Evolutionary conservation across 2,888 invertebrate genomes (phyloP), one percentile per base, ranked within the genome.

Genomic region (Chloromyia formosa): DNA sequence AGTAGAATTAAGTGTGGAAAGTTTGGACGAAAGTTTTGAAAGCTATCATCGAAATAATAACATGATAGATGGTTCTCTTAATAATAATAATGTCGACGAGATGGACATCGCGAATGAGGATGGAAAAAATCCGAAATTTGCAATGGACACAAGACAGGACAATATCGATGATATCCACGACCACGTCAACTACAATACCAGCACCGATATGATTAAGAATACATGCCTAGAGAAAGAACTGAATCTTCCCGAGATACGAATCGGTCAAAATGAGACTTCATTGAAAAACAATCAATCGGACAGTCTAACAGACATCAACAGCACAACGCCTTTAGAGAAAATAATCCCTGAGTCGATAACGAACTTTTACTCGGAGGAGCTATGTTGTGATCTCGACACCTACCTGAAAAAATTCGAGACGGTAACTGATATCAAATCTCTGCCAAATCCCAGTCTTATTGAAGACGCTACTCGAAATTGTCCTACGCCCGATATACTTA

Each of bases 41-140:
- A 77, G 85, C 76, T 87, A 86, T n/a, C 87, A 87, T 79, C 81
- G 81, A 80, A 84, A 84, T 76, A 83, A 84, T 75, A 86, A 86
- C 80, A 69, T 60, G 45, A 87, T 86, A 80, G 87, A 86, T 80
- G 86, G 87, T 78, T 84, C 83, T 75, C 84, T 84, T 78, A 82
- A 81, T 74, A 83, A 82, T 77, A 82, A 82, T 77, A 82, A 83
- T 77, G 81, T 81, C 76, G 80, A 80, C 74, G 77, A 79, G 77
- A 62, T 81, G 81, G 77, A 80, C 60, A 81, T 82, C 74, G 80
- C 81, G 42, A 80, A 79, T 74, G 84, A 82, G 81, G 77, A 77
- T 45, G 74, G 61, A 66, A 75, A 22, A 73, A 76, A 74, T 72
- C 62, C 66, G 61, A 75, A 64, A n/a, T 45, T 23, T 27, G 74